Conservation (phyloP, 2,888 invertebrate species). For the Abscondita cerata region DNA sequence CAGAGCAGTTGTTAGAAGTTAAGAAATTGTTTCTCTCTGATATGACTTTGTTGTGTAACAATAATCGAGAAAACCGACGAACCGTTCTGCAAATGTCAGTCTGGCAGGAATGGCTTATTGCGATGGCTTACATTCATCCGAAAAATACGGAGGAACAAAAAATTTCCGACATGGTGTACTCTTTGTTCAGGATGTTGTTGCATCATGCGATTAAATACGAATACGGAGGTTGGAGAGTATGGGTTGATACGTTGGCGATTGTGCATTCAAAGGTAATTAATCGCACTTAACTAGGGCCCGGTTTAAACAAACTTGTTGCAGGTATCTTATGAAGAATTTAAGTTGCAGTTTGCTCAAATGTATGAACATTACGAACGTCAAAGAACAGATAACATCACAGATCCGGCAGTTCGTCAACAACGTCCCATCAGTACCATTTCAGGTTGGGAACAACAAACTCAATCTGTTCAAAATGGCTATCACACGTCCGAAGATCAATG, state of each 20-base stretch:
- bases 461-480: slow-evolving; percentile 54
- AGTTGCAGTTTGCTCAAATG: slow-evolving; percentile 96
- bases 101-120: slow-evolving; percentile 99
- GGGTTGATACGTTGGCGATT: slow-evolving; percentile 99
- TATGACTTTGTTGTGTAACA: slow-evolving; percentile 97
- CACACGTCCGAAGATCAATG: slow-evolving; percentile 52
- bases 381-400: slow-evolving; percentile 92
- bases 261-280: slow-evolving; percentile 97
- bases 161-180: slow-evolving; percentile 98
- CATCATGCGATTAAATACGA: slow-evolving; percentile 99
- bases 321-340: slow-evolving; percentile 98
- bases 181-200: slow-evolving; percentile 94
- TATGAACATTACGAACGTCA: slow-evolving; percentile 95
- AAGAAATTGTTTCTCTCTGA: slow-evolving; percentile 97
- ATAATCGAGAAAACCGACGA: slow-evolving; percentile 94
- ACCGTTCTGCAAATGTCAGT: slow-evolving; percentile 99
- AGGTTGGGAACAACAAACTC: slow-evolving; percentile 82
- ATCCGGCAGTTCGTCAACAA: slow-evolving; percentile 90
- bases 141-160: slow-evolving; percentile 94
- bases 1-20: slow-evolving; percentile 87
- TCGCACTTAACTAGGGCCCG: too few species aligned
- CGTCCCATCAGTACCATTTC: slow-evolving; percentile 96
- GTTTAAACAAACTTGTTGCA: slow-evolving; percentile 52
- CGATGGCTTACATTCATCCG: slow-evolving; percentile 97
- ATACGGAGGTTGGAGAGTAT: slow-evolving; percentile 99